Conservation (phyloP, 1,140 invertebrate species). For the Vollenhovia emeryi region DNA sequence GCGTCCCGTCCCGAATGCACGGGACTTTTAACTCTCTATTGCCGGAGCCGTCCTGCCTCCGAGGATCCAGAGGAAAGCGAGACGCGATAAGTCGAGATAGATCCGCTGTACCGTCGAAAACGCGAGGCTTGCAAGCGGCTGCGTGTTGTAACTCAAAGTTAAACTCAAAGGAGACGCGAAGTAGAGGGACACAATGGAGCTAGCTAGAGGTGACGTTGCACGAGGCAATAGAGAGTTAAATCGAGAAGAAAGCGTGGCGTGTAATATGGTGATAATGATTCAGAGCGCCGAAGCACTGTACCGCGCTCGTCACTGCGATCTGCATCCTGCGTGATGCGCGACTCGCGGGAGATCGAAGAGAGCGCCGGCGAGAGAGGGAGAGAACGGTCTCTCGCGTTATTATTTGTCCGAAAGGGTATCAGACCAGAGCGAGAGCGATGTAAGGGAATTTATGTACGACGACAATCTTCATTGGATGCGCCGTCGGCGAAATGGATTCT, state of each 20-base stretch:
- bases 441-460: conserved; percentile 23
- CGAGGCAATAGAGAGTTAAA: conserved; percentile 12
- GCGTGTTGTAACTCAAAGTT: background rate
- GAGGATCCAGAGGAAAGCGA: background rate
- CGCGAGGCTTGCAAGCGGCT: background rate
- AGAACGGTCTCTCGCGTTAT: background rate
- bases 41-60: background rate
- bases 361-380: background rate
- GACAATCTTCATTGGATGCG: conserved; percentile 1
- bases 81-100: background rate
- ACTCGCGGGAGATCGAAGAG: background rate
- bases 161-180: no score
- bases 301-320: background rate
- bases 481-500: conserved; percentile 18
- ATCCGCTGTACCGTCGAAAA: background rate
- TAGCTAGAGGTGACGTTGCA: background rate
- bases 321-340: background rate
- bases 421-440: conserved; percentile 8
- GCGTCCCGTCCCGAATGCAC: conserved; percentile 7
- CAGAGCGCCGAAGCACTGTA: background rate
- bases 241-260: conserved; percentile 1
- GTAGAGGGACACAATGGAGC: no score
- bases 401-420: background rate
- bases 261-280: background rate
- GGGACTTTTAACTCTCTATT: conserved; percentile 23